Evolutionary conservation across 2,797 vertebrate species (phyloP), one percentile per base, ranked within the genome.

Genomic region (Eospalax fontanierii): DNA sequence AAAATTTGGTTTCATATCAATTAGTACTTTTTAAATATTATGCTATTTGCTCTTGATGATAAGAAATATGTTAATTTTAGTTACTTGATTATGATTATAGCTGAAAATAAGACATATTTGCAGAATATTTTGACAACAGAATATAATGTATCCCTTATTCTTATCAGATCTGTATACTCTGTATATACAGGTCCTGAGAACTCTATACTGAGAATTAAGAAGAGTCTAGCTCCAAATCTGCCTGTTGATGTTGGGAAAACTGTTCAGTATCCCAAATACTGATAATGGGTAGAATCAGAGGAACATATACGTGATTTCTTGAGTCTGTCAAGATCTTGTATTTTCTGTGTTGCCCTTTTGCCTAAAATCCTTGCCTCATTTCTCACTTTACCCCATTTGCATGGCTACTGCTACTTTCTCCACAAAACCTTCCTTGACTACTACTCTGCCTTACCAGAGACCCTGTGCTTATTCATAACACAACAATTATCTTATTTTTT

Each of bases 41-140:
- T 7, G 57, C 16, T 2, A 30, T 16, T 63, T 14, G 4, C 3
- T 78, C 66, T 11, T 90, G 16, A 71, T 68, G 38, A 22, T 40
- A 92, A 86, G 2, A n/a, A 22, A 66, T 89, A 30, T 8, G 35
- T 84, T 95, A 46, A 95, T 76, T 87, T 94, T 85, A 90, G 22
- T n/a, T 57, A 63, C 7, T 59, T 66, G 84, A 89, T 3, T 68
- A 16, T 57, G 40, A 24, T 74, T 94, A 82, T 26, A 70, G 54
- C 74, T 78, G 71, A 90, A 94, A 76, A 33, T 9, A 87, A 61
- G 65, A 54, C 46, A 50, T 28, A 87, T 93, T 65, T 86, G 71
- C 35, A 46, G n/a, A 19, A 5, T 76, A 89, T 66, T 96, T 90
- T 78, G 68, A 88, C 7, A 87, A 54, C 16, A 43, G 46, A 89